Evolutionary conservation across 2,888 invertebrate genomes (phyloP).

Genomic region (Lasioglossum zephyrum): DNA sequence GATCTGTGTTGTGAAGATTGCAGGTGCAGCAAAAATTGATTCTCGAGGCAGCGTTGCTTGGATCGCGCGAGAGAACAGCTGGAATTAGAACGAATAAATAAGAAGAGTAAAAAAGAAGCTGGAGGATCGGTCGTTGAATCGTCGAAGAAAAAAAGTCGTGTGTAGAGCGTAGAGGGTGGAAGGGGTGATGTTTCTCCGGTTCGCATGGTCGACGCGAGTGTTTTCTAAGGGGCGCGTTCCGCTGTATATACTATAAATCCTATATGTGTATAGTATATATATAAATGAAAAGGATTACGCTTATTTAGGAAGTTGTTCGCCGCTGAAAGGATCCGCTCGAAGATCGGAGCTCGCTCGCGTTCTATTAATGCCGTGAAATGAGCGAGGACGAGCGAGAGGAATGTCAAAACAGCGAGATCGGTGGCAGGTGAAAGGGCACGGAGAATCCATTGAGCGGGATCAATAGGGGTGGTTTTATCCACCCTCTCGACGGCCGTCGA

Average conservation of each 20-base stretch:
- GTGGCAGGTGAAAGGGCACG: slow-evolving; percentile 71
- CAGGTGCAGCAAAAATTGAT: not conserved
- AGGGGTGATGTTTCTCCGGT: slow-evolving; percentile 19
- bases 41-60: not conserved
- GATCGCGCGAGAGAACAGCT: not conserved
- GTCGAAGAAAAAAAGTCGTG: not conserved
- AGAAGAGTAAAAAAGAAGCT: not conserved
- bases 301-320: slow-evolving; percentile 58
- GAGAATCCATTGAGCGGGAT: slow-evolving; percentile 72
- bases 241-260: not conserved
- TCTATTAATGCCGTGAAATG: slow-evolving; percentile 59
- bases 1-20: too few species aligned
- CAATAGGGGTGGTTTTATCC: slow-evolving; percentile 75
- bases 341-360: slow-evolving; percentile 7
- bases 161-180: not conserved
- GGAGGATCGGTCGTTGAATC: not conserved
- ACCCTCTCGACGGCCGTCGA: slow-evolving; percentile 56
- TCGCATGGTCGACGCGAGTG: slow-evolving; percentile 45
- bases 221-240: slow-evolving; percentile 47
- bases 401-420: slow-evolving; percentile 77
- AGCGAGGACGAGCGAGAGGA: slow-evolving; percentile 66
- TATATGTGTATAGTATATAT: not conserved
- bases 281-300: slow-evolving; percentile 62
- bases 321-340: slow-evolving; percentile 46
- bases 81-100: not conserved